Evolutionary conservation across 2,888 invertebrate species (phyloP), one percentile per base, ranked within the genome.

Genomic region (Eupithecia pulchellata): DNA sequence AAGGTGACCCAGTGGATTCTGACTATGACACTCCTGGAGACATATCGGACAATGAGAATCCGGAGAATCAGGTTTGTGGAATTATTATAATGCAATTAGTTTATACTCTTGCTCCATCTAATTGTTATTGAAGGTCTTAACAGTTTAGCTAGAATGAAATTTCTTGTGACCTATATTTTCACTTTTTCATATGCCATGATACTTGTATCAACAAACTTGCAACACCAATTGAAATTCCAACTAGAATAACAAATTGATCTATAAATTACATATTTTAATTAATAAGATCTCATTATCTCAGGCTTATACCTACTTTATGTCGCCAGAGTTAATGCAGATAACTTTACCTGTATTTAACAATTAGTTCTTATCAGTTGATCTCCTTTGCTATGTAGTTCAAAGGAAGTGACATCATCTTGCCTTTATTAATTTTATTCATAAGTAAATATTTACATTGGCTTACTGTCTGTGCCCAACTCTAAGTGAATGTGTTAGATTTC

Each of bases 1-100:
- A 94, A 77, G 91, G 82, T 52, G 90, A 80, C 2, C 90, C 87
- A 42, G 89, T 83, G 1, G 93, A 92, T 75, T 94, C 94, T 0
- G 94, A 94, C 74, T 95, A 94, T 80, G 95, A 94, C 73, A 95
- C 95, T 2, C 90, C 89, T 60, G 93, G 90, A 14, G 95, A 95
- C 74, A 92, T 93, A 57, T 91, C 94, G 69, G 94, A 95, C 61
- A 95, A 90, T 82, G 96, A 97, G 78, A 96, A 96, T 86, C 97
- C 96, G 0, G 97, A 97, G 85, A 96, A 96, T 63, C 96, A 97
- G 95, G 96, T 95, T 86, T 88, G 42, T 29, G 42, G 17, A 8
- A 58, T 13, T 34, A 27, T 20, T 2, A n/a, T 69, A 64, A 69
- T 63, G 30, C 30, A 11, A 68, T 66, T 63, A 65, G n/a, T 20